Evolutionary conservation across 2,797 vertebrate genomes (phyloP).

Genomic region (Atherinosoma microstoma): DNA sequence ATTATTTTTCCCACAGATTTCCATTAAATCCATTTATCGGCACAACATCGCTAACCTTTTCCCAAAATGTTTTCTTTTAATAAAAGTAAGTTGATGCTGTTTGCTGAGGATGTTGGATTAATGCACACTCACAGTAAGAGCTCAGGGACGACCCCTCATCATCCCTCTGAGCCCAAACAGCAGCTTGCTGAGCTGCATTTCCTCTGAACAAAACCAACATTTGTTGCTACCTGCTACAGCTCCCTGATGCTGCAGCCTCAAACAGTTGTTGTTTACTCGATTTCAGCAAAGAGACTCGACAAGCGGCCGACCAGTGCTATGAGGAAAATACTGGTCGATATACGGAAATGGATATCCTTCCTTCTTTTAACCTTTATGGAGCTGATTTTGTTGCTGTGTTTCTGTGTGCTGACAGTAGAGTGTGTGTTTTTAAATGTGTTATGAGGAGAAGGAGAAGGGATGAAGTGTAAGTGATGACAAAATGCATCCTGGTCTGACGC

Average conservation of each 20-base stretch:
- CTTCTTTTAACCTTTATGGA: background rate
- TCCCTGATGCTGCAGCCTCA: conserved; percentile 46
- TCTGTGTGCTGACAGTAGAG: conserved; percentile 38
- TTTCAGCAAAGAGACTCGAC: conserved; percentile 47
- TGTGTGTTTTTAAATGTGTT: conserved; percentile 12
- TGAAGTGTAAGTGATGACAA: conserved; percentile 75
- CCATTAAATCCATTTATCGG: no score
- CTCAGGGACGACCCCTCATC: conserved; percentile 53
- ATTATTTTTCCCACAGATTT: no score
- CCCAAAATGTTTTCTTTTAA: background rate
- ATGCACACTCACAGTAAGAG: conserved; percentile 9
- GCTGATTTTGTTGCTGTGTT: conserved; percentile 5
- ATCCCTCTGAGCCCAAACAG: conserved; percentile 63
- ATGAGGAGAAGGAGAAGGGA: conserved; percentile 26
- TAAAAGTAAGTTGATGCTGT: background rate
- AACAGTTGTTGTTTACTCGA: conserved; percentile 69
- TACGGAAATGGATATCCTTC: conserved; percentile 28
- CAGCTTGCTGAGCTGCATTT: conserved; percentile 53
- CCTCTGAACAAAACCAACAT: conserved; percentile 62
- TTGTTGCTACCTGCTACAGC: conserved; percentile 61
- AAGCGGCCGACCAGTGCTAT: conserved; percentile 25
- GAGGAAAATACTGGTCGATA: conserved; percentile 32
- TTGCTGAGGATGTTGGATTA: background rate
- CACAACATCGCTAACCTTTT: no score
- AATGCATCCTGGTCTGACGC: conserved; percentile 81